Conservation (phyloP, 2,888 invertebrate genomes). For the Pecten maximus region DNA sequence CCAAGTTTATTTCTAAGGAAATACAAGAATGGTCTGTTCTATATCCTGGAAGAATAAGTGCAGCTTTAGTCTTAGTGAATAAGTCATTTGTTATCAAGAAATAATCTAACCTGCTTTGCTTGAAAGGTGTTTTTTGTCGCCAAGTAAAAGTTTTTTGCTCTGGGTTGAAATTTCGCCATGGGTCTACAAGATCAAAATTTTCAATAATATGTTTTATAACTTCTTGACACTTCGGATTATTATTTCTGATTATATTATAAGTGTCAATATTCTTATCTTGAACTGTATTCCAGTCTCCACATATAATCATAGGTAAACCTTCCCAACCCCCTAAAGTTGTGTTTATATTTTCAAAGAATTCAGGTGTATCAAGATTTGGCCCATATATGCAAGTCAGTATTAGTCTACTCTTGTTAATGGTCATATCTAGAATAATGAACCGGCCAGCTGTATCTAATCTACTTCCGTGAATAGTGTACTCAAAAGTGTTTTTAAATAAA, state of each 20-base stretch:
- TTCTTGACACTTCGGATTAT: neutral
- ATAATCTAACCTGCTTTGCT: neutral
- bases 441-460: neutral
- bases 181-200: neutral
- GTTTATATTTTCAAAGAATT: neutral
- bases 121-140: neutral
- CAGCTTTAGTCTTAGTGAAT: neutral
- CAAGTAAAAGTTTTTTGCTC: neutral
- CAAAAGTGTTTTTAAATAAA: too few relatives aligned
- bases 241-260: neutral
- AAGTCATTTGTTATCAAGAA: neutral
- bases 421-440: neutral
- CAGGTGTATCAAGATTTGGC: neutral
- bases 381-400: neutral
- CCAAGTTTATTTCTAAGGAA: neutral
- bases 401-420: too few relatives aligned
- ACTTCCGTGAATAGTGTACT: neutral
- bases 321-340: too few relatives aligned
- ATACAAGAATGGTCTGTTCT: neutral
- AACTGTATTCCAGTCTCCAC: neutral
- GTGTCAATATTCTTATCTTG: neutral
- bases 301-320: neutral
- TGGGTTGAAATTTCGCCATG: neutral
- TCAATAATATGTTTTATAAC: neutral
- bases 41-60: too few relatives aligned